A percentile compares a stretch with the other conserved stretches of the same genome.
phyloP scores from a whole-genome alignment of 2,113 vertebrate species.

The Macroglossus sobrinus region DNA sequence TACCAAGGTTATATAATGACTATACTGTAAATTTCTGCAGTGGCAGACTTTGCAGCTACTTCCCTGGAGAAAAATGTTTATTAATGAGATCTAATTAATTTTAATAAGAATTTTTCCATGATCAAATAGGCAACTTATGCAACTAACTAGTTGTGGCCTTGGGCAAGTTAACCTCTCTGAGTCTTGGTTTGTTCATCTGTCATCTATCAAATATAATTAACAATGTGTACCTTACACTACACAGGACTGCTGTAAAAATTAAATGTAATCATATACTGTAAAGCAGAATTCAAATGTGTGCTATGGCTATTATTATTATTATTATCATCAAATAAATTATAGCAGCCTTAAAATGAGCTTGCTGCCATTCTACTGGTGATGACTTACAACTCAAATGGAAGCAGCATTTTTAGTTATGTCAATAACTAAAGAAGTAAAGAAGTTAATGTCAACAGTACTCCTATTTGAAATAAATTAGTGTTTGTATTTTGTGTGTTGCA shows the following conservation, averaged over 20 bases:
- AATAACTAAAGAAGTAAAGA: too few species aligned
- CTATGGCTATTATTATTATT: not conserved
- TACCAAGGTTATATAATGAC: not conserved
- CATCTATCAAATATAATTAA: not conserved
- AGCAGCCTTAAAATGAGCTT: not conserved
- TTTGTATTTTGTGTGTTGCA: not conserved
- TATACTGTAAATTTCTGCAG: not conserved
- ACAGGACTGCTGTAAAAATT: not conserved
- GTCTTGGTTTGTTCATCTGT: not conserved
- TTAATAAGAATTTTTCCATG: constrained; percentile 14
- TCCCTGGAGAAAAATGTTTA: constrained; percentile 13
- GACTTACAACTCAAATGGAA: not conserved
- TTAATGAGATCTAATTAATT: not conserved
- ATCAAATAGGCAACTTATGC: not conserved
- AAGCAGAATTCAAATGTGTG: not conserved
- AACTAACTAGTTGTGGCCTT: not conserved
- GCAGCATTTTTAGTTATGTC: not conserved
- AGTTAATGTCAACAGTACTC: not conserved
- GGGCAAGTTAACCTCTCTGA: not conserved
- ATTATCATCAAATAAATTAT: not conserved
- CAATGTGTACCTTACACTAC: not conserved
- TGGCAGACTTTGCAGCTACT: not conserved
- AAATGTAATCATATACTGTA: not conserved
- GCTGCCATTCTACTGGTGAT: not conserved
- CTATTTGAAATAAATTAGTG: not conserved